Evolutionary conservation across 2,797 vertebrate genomes (phyloP).

Genomic region (Takifugu rubripes): DNA sequence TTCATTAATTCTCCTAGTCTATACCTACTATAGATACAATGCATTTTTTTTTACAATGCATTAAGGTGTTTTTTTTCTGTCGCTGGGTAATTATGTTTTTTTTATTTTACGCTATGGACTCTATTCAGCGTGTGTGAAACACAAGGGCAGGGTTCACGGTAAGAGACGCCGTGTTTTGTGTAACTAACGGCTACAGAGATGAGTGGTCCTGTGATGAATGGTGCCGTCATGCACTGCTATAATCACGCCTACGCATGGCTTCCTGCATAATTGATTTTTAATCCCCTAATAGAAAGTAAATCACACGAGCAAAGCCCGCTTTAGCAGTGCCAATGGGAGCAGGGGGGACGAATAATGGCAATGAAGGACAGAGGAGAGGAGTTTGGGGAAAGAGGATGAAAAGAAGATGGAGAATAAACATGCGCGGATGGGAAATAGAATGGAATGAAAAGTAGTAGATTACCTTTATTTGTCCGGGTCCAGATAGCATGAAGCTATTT

Average conservation of each 20-base stretch:
- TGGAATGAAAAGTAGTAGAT: slow-evolving; percentile 26
- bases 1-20: slow-evolving; percentile 18
- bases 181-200: slow-evolving; percentile 73
- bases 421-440: slow-evolving; percentile 32
- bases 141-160: slow-evolving; percentile 66
- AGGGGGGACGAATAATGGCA: slow-evolving; percentile 39
- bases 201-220: slow-evolving; percentile 80
- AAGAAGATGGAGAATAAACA: slow-evolving; percentile 47
- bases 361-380: slow-evolving; percentile 21
- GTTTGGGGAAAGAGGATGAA: slow-evolving; percentile 28
- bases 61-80: background rate
- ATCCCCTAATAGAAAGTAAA: slow-evolving; percentile 85
- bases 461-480: too few species aligned
- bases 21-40: background rate
- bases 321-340: slow-evolving; percentile 46
- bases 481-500: background rate
- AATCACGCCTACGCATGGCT: slow-evolving; percentile 81
- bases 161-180: slow-evolving; percentile 64
- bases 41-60: slow-evolving; percentile 9
- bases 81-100: background rate
- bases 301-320: slow-evolving; percentile 74
- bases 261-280: slow-evolving; percentile 86
- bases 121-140: slow-evolving; percentile 52
- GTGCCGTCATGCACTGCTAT: slow-evolving; percentile 73
- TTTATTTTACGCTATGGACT: slow-evolving; percentile 30